Conservation (phyloP, 2,113 vertebrate species). For the Actenoides hombroni region DNA sequence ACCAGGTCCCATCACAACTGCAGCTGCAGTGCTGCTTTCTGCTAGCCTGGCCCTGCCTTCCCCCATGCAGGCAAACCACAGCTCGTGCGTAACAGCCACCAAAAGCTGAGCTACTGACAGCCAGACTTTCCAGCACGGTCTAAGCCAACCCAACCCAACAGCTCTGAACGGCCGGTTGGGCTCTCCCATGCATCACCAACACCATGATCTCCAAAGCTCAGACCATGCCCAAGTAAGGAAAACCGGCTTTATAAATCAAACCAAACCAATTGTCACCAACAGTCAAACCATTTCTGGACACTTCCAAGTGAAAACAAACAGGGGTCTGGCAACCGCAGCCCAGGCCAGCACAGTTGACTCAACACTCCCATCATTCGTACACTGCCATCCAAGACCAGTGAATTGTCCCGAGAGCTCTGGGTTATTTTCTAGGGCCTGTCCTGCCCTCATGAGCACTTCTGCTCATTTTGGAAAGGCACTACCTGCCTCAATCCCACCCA, state of each 20-base stretch:
- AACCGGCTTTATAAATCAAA: neutral
- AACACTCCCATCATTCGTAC: accelerated
- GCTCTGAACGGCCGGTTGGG: accelerated
- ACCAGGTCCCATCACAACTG: neutral
- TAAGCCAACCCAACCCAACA: accelerated
- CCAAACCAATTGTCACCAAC: neutral
- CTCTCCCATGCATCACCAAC: neutral
- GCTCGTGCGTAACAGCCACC: accelerated
- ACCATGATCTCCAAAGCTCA: neutral
- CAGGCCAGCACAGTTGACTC: neutral
- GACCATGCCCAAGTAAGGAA: neutral
- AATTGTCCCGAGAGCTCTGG: neutral
- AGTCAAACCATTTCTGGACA: neutral
- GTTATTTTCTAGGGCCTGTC: neutral
- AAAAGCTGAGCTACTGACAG: neutral
- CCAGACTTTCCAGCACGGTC: neutral
- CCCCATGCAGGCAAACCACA: neutral
- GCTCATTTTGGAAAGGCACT: neutral
- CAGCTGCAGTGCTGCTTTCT: neutral
- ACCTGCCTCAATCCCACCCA: neutral
- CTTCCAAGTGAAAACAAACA: neutral
- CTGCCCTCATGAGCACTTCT: neutral
- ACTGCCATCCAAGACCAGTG: neutral
- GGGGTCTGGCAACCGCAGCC: neutral
- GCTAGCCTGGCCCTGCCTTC: neutral